Base-by-base conservation (phyloP, 2,113 vertebrate genomes). In the Pyxicephalus adspersus region DNA sequence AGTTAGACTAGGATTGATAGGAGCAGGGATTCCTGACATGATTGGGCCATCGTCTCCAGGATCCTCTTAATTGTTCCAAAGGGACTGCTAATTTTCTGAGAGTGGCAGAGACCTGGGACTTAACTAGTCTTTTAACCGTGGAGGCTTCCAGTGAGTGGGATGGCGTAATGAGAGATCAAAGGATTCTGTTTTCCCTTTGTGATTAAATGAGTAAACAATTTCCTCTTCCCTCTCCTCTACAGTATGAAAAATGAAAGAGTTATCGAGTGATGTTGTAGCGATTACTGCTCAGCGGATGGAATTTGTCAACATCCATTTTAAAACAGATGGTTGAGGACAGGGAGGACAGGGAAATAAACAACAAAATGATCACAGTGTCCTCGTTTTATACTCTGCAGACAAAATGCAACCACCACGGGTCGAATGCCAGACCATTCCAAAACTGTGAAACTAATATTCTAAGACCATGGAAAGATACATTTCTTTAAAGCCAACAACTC, bases 231-330 rank as follows among this genome's bases (percentile, higher is more conserved):
- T 74, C 64, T 78, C 28, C 29, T 66, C 76, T 78, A 19, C 50
- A 58, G 20, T 60, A 83, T 83, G 65, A 83, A 83, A 76, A 67
- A 83, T 77, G 74, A 81, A 81, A 74, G 80, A 26, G 65, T 83
- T 61, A 76, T 60, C 28, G 57, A 77, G 65, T 52, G 57, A 83
- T 68, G 81, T 23, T 67, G 74, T 52, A 68, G 52, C 23, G 64
- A 77, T 83, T 51, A 83, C 64, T 60, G 72, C 29, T 76, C 64
- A 68, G 50, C 17, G 74, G 74, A 76, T 64, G 31, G 60, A 74
- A 81, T 81, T 81, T 81, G 60, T 81, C 79, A 81, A 57, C 79
- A 73, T 73, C 79, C 60, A 65, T 29, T 81, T 73, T 64, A 54
- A 81, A 81, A 80, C 77, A 58, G 50, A 80, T 83, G 55, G 28